Conservation (phyloP, 2,888 invertebrate genomes). For the Orchestes rusci region DNA sequence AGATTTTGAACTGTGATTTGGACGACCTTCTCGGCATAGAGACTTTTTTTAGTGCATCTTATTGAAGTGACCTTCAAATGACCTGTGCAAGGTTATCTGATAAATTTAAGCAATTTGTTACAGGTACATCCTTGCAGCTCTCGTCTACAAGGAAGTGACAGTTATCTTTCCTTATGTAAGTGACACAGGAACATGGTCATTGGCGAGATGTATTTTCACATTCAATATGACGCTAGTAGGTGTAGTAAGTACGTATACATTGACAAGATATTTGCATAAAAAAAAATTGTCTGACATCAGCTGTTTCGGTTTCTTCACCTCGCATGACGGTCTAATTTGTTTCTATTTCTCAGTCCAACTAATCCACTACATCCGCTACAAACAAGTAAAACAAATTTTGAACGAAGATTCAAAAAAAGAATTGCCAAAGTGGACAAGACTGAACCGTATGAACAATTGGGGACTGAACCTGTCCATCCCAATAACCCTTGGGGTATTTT, state of each 20-base stretch:
- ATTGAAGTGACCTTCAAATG: no score
- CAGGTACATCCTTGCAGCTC: constrained; percentile 58
- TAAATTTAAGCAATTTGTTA: no score
- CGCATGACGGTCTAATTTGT: not conserved
- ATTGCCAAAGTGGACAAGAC: constrained; percentile 29
- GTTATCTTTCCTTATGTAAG: constrained; percentile 68
- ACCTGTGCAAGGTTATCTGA: no score
- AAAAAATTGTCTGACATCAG: no score
- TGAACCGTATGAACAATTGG: no score
- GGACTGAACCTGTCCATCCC: no score
- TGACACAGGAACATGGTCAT: constrained; percentile 63
- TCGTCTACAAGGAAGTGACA: constrained; percentile 57
- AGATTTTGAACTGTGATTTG: no score
- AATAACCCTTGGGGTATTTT: constrained; percentile 53
- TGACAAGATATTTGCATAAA: no score
- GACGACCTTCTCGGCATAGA: no score
- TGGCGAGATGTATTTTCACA: constrained; percentile 76
- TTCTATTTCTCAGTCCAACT: constrained; percentile 51
- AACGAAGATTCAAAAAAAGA: constrained; percentile 35
- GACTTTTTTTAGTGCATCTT: no score
- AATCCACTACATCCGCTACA: constrained; percentile 61
- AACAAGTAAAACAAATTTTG: constrained; percentile 46
- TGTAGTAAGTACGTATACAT: constrained; percentile 50
- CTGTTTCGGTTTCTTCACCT: no score
- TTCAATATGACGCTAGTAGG: constrained; percentile 63